Evolutionary conservation across 2,113 vertebrate species (phyloP).

Genomic region (Scatophagus argus): DNA sequence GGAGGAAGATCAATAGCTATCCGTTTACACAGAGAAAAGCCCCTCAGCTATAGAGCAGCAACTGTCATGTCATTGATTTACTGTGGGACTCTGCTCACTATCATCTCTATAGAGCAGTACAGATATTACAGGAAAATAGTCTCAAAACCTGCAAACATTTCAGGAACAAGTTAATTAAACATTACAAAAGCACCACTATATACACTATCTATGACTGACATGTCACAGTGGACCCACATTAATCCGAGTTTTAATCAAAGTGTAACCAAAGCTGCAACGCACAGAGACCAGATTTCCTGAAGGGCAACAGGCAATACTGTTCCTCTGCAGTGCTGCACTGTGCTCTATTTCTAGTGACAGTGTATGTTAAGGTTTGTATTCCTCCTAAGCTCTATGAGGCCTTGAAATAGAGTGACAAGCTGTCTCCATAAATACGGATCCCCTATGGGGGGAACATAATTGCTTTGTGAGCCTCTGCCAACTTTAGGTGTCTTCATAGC

Average conservation of each 20-base stretch:
- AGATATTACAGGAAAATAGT: background rate
- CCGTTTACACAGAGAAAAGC: conserved; percentile 55
- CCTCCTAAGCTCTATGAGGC: conserved; percentile 62
- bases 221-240: background rate
- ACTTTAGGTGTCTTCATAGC: conserved; percentile 41
- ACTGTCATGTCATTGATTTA: conserved; percentile 30
- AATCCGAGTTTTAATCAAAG: conserved; percentile 51
- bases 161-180: background rate
- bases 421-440: conserved; percentile 79
- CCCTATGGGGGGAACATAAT: conserved; percentile 70
- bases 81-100: conserved; percentile 4
- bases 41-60: conserved; percentile 39
- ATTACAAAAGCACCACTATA: background rate
- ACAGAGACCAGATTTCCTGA: conserved; percentile 46
- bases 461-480: conserved; percentile 67
- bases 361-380: conserved; percentile 61
- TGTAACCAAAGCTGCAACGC: conserved; percentile 39
- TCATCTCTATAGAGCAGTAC: background rate
- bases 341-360: conserved; percentile 77
- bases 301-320: conserved; percentile 43
- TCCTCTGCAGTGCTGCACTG: conserved; percentile 43
- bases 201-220: background rate
- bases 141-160: background rate
- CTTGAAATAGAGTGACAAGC: conserved; percentile 84
- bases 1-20: conserved; percentile 67